phyloP scores from a whole-genome alignment of 1,140 invertebrate genomes.

The Anagrus nilaparvatae region DNA sequence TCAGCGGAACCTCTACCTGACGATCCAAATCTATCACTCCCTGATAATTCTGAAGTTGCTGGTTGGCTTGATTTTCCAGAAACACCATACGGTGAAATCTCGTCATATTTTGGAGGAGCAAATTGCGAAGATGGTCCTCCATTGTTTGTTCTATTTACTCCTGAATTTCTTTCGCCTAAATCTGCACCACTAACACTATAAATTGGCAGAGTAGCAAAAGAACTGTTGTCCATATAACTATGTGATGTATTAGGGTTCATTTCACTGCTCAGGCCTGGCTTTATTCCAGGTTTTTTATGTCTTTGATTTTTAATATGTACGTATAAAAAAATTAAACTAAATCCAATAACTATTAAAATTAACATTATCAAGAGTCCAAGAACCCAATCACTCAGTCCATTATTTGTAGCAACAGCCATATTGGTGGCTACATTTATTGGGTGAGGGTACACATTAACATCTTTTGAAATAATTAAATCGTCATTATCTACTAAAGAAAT shows the following conservation, averaged over 20 bases:
- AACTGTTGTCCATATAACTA: constrained; percentile 72
- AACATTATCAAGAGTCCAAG: constrained; percentile 74
- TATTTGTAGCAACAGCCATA: constrained; percentile 46
- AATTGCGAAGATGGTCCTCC: constrained; percentile 58
- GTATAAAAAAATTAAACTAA: constrained; percentile 72
- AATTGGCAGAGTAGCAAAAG: constrained; percentile 81
- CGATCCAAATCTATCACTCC: constrained; percentile 84
- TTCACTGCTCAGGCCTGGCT: constrained; percentile 61
- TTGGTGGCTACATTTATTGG: constrained; percentile 34
- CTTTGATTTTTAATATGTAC: constrained; percentile 73
- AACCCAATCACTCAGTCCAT: constrained; percentile 74
- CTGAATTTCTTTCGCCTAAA: constrained; percentile 21
- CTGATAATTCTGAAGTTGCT: constrained; percentile 83
- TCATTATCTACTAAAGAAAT: constrained; percentile 58
- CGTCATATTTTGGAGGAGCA: constrained; percentile 81
- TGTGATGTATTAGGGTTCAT: constrained; percentile 57
- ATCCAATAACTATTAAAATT: constrained; percentile 68
- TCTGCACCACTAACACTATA: constrained; percentile 37
- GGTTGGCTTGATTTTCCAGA: constrained; percentile 67
- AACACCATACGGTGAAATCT: constrained; percentile 76
- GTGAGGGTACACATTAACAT: constrained; percentile 68
- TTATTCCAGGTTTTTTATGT: constrained; percentile 64
- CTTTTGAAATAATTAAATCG: constrained; percentile 44
- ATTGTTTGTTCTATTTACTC: constrained; percentile 30
- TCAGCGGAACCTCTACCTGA: constrained; percentile 92